Evolutionary conservation across 2,113 vertebrate genomes (phyloP), one percentile per base, ranked within the genome.

Genomic region (Potamarius usumacintae): DNA sequence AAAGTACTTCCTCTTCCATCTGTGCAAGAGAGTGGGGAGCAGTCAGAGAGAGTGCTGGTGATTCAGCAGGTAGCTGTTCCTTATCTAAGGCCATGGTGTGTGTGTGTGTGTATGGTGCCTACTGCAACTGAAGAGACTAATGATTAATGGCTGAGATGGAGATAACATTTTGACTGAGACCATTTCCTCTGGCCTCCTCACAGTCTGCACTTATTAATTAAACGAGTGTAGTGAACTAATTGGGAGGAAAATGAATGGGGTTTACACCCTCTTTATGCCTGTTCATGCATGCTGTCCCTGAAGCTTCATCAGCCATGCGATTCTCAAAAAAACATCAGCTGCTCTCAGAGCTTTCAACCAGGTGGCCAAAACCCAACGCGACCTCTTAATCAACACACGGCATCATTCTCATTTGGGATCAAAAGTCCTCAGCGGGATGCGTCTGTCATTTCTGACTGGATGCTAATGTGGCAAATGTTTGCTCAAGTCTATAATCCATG

Each of bases 141-240:
- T 34, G 34, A 34, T 34, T 79, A 81, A 81, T 18, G 78, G 14
- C 55, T 81, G 55, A 60, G 78, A 60, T 22, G 80, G 34, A 25
- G 80, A 42, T 42, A 22, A 62, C 80, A 60, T 82, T 82, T n/a
- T 65, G 81, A 65, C 58, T 82, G 58, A 48, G 57, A 63, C 80
- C 62, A n/a, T 65, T 42, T 58, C 12, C 27, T 72, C 65, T 53
- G 18, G n/a, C 83, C 67, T 57, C 22, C 60, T 83, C 12, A 0
- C 22, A 7, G 34, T 83, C 81, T 83, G 81, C 81, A n/a, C 42
- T 65, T 83, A 63, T 83, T 83, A 83, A 83, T 83, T 83, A 83
- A 82, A 48, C 5, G 30, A 58, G 77, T 53, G 34, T 63, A 85
- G 53, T 77, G 48, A 65, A 85, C 25, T 60, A 78, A 65, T 34